Percentiles rank a stretch among this genome's conserved stretches.
Conservation (phyloP, 2,797 vertebrate species). For the Uromys caudimaculatus region DNA sequence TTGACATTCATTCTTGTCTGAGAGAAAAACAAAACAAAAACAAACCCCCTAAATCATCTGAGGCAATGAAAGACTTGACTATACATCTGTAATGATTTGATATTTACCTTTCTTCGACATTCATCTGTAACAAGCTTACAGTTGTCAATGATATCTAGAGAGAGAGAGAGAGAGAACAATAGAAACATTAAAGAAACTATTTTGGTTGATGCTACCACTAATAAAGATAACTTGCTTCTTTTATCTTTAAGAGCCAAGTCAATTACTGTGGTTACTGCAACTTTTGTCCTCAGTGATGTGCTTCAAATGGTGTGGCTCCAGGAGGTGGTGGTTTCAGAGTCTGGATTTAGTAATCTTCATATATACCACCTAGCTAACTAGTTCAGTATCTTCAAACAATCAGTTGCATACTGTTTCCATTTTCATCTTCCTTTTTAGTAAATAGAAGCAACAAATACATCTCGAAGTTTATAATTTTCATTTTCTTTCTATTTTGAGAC, state of each 20-base stretch:
- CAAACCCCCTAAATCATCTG: neutral
- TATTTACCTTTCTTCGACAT: slow-evolving; percentile 92
- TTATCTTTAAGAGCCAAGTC: neutral
- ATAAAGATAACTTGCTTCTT: neutral
- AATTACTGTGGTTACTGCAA: neutral
- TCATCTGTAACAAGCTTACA: slow-evolving; percentile 96
- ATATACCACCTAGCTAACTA: neutral
- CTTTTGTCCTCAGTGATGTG: neutral
- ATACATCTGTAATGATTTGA: neutral
- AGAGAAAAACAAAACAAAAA: neutral
- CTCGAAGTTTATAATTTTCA: neutral
- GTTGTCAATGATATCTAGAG: slow-evolving; percentile 95
- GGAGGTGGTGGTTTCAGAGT: slow-evolving; percentile 6
- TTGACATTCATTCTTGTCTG: neutral
- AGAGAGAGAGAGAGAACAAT: slow-evolving; percentile 20
- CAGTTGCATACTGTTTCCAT: neutral
- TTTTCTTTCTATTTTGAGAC: neutral
- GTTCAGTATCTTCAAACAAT: neutral
- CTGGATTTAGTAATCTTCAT: neutral
- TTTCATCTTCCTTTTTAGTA: slow-evolving; percentile 3
- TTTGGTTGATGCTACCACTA: neutral
- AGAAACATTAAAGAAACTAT: slow-evolving; percentile 37
- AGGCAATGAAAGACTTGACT: neutral
- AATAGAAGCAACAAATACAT: neutral
- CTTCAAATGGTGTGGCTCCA: neutral